A percentile compares a stretch with the other conserved stretches of the same genome.
phyloP scores from a whole-genome alignment of 2,113 vertebrate species.

The Callospermophilus lateralis region DNA sequence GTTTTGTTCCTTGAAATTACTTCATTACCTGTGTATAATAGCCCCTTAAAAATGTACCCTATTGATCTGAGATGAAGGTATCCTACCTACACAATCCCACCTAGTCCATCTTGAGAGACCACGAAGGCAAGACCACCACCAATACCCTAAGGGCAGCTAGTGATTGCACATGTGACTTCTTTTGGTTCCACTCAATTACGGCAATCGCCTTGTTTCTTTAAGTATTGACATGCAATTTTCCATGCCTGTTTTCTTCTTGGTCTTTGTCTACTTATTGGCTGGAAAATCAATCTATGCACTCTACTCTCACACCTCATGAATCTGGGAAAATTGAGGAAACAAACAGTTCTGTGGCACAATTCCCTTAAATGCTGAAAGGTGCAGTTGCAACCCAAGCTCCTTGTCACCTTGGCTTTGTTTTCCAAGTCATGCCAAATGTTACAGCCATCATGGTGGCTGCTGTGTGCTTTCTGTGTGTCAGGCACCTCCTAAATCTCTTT shows the following conservation, averaged over 20 bases:
- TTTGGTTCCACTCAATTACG: slow-evolving; percentile 76
- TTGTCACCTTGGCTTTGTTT: neutral
- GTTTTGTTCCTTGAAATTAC: slow-evolving; percentile 5
- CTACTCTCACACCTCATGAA: slow-evolving; percentile 69
- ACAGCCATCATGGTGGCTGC: too few species aligned
- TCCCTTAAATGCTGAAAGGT: neutral
- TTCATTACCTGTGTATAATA: neutral
- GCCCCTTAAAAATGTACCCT: neutral
- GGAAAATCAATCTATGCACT: slow-evolving; percentile 78
- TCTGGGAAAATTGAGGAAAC: slow-evolving; percentile 73
- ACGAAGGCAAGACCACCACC: neutral
- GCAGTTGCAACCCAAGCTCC: neutral
- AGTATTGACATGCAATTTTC: slow-evolving; percentile 77
- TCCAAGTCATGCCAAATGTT: neutral
- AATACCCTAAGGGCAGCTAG: neutral
- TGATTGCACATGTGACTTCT: slow-evolving; percentile 72
- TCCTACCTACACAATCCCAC: neutral
- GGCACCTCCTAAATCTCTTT: neutral
- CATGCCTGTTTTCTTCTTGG: slow-evolving; percentile 77
- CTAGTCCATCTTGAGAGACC: neutral
- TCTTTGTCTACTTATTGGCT: slow-evolving; percentile 81
- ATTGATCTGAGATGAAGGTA: neutral
- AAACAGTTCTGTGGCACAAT: neutral
- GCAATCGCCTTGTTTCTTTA: slow-evolving; percentile 64
- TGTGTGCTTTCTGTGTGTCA: neutral